Base-by-base conservation (phyloP, 2,888 invertebrate genomes). In the Minunthozetes semirufus region DNA sequence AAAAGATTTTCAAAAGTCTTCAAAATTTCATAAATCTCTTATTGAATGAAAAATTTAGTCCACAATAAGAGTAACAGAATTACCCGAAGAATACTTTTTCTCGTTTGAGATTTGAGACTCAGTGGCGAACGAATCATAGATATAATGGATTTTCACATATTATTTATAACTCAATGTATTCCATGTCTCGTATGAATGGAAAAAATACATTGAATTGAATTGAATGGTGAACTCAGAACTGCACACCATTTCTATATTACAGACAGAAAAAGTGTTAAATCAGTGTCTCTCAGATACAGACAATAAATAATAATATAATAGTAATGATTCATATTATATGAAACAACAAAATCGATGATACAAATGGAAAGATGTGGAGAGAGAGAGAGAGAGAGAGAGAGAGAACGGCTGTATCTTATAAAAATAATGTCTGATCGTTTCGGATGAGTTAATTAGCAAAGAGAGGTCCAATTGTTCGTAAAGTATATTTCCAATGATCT, bases 371-470 rank as follows among this genome's bases (percentile, higher is more conserved):
- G 42, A 42, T 8, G 13, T 6, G 13, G 42, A 53, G 53, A 53
- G 53, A 53, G 53, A 53, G 53, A 22, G 22, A 53, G 53, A 53
- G 53, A 53, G 22, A 53, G 53, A 53, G 19, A 50, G 17, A n/a
- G 50, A 50, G 50, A 53, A 6, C 27, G 25, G 59, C 27, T 59
- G 25, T 25, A 1, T 59, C 8, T 1, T 3, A 27, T 33, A 42
- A 42, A 33, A 42, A 42, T 42, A 42, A 68, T 68, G 42, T 68
- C 13, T 68, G 42, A 63, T 68, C 19, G 68, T 68, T 68, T 38
- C 19, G 68, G 68, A 68, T 68, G 68, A 68, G 68, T 22, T 68
- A 38, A 68, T 68, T 68, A 68, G 22, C 42, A 68, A 33, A 33
- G 42, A 68, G 42, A 33, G 42, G 22, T 0, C 17, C 68, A 68